Conservation (phyloP, 2,888 invertebrate genomes). For the Ischnura elegans region DNA sequence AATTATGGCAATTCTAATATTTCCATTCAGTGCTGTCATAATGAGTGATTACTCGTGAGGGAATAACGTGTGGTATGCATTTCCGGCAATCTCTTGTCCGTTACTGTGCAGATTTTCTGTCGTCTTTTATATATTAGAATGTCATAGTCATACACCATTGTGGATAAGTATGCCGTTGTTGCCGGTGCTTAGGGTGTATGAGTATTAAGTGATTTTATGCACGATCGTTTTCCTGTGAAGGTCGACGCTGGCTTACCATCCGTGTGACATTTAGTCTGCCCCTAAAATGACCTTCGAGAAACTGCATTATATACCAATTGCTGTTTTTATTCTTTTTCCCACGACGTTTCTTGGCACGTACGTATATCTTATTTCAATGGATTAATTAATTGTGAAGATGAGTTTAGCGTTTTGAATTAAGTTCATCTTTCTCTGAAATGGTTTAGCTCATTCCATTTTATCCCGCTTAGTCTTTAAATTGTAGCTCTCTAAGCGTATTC, state of each 20-base stretch:
- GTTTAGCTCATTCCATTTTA: neutral
- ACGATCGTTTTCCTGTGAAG: neutral
- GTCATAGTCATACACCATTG: neutral
- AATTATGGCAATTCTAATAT: neutral
- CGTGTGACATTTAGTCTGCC: neutral
- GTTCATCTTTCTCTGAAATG: neutral
- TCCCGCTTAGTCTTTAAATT: neutral
- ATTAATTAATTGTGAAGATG: neutral
- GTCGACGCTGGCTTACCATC: neutral
- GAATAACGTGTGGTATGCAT: neutral
- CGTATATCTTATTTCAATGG: neutral
- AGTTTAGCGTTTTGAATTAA: too few species aligned
- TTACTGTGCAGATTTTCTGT: neutral
- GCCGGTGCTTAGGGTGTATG: neutral
- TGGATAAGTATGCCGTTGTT: neutral
- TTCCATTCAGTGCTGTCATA: neutral
- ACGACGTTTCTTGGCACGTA: slow-evolving; percentile 51
- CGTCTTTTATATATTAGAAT: neutral
- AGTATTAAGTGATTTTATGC: neutral
- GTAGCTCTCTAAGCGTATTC: neutral
- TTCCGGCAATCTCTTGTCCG: neutral
- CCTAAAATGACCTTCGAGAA: slow-evolving; percentile 51
- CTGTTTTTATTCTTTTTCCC: slow-evolving; percentile 49
- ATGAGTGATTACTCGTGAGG: neutral
- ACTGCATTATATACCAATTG: slow-evolving; percentile 44